phyloP scores from a whole-genome alignment of 2,113 vertebrate genomes.

The Delphinapterus leucas region DNA sequence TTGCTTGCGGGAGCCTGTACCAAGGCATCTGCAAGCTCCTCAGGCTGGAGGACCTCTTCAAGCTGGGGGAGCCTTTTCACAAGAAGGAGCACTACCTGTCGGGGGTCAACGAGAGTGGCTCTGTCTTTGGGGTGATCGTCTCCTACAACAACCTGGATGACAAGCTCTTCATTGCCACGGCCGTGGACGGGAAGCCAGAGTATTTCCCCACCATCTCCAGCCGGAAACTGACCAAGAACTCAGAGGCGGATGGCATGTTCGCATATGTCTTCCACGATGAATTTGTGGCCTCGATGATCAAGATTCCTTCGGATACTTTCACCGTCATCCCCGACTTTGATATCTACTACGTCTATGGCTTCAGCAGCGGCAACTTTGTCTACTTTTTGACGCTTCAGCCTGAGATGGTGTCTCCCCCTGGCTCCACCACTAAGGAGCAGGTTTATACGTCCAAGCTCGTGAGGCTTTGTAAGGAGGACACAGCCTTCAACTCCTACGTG shows the following conservation, averaged over 20 bases:
- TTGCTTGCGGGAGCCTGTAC: slow-evolving; percentile 97
- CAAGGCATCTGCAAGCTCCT: slow-evolving; percentile 98
- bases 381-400: slow-evolving; percentile 98
- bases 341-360: slow-evolving; percentile 98
- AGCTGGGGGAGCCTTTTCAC: slow-evolving; percentile 97
- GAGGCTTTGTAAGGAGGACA: slow-evolving; percentile 96
- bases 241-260: slow-evolving; percentile 97
- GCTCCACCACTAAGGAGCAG: slow-evolving; percentile 94
- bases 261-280: slow-evolving; percentile 98
- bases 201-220: slow-evolving; percentile 99
- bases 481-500: slow-evolving; percentile 97
- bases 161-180: slow-evolving; percentile 96
- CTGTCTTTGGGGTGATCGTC: slow-evolving; percentile 97
- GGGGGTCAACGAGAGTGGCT: slow-evolving; percentile 96
- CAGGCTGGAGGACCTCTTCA: slow-evolving; percentile 97
- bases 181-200: slow-evolving; percentile 96
- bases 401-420: slow-evolving; percentile 94
- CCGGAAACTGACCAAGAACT: slow-evolving; percentile 95
- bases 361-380: slow-evolving; percentile 97
- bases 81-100: slow-evolving; percentile 99
- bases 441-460: slow-evolving; percentile 99
- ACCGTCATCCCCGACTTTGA: slow-evolving; percentile 98
- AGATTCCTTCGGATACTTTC: slow-evolving; percentile 98
- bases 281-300: slow-evolving; percentile 99
- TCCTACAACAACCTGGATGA: slow-evolving; percentile 94